phyloP scores from a whole-genome alignment of 2,888 invertebrate genomes.

The Arctia plantaginis region DNA sequence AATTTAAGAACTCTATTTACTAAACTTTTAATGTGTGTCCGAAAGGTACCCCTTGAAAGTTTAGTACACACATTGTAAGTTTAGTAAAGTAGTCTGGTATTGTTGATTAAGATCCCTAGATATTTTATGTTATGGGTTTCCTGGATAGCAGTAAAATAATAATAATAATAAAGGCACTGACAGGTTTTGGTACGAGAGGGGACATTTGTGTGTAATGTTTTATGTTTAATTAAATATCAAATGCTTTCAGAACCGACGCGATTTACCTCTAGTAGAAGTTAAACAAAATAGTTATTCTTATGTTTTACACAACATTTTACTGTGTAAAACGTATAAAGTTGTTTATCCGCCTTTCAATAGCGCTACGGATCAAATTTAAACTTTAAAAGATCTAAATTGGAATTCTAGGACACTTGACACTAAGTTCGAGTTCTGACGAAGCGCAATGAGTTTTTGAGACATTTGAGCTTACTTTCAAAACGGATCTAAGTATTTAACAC shows the following conservation, averaged over 20 bases:
- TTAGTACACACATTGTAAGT: too few species aligned
- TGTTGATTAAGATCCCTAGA: too few species aligned
- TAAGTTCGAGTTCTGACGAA: background rate
- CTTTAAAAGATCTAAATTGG: background rate
- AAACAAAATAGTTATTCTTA: background rate
- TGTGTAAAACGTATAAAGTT: background rate
- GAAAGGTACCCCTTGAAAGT: too few species aligned
- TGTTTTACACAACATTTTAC: background rate
- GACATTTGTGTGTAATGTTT: too few species aligned
- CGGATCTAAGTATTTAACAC: background rate
- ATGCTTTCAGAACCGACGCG: background rate
- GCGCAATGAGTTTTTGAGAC: background rate
- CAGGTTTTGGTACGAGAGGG: too few species aligned
- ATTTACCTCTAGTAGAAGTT: background rate
- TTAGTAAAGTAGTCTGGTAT: too few species aligned
- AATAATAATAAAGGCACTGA: too few species aligned
- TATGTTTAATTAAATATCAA: too few species aligned
- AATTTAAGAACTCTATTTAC: too few species aligned
- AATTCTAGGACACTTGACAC: constrained; percentile 5
- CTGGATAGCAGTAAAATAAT: too few species aligned
- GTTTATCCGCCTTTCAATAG: constrained; percentile 2
- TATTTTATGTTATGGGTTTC: too few species aligned
- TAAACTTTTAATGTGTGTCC: too few species aligned
- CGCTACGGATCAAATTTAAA: background rate
- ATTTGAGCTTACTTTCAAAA: background rate